Base-by-base conservation (phyloP, 2,888 invertebrate species). In the Leptinotarsa peninsularis region DNA sequence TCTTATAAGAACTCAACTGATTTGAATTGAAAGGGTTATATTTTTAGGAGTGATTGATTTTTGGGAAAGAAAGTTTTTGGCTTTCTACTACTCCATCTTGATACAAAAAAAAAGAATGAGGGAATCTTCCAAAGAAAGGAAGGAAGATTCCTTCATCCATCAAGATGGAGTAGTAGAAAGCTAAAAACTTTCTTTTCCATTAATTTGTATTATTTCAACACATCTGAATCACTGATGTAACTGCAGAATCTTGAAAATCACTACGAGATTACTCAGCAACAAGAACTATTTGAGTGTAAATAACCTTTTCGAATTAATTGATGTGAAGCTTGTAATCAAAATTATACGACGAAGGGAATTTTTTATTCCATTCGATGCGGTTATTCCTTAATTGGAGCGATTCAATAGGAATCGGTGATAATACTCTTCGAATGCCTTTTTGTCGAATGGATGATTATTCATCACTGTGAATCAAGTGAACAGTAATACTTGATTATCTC, bases 221-320 rank as follows among this genome's bases (percentile, higher is more conserved):
- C 23, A 58, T 27, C 58, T 58, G 58, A 58, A 4, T 58, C 58
- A 23, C 58, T 23, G 58, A 14, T 58, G 23, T 4, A 23, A 43
- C 63, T 27, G 63, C 63, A 33, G 63, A 43, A 33, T 43, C 63
- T 63, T 14, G 13, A 43, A 17, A 63, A 63, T 43, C 33, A 43
- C n/a, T n/a, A 63, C n/a, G 17, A 63, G 66, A 49, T 71, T 66
- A 71, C 58, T 72, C 67, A 67, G 67, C 72, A 67, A 67, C 72
- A 58, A 67, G 52, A 66, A 67, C 49, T 14, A 21, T 63, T 52
- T 50, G 63, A 66, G n/a, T 43, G 71, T 52, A 21, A 71, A 52
- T 66, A 50, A 66, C 66, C 66, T 66, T 33, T 71, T 52, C 50
- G 33, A 71, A 33, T 66, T 33, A 71, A 71, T 71, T 60, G 49